Base-by-base conservation (phyloP, 2,113 vertebrate species). In the Phyllostomus discolor region DNA sequence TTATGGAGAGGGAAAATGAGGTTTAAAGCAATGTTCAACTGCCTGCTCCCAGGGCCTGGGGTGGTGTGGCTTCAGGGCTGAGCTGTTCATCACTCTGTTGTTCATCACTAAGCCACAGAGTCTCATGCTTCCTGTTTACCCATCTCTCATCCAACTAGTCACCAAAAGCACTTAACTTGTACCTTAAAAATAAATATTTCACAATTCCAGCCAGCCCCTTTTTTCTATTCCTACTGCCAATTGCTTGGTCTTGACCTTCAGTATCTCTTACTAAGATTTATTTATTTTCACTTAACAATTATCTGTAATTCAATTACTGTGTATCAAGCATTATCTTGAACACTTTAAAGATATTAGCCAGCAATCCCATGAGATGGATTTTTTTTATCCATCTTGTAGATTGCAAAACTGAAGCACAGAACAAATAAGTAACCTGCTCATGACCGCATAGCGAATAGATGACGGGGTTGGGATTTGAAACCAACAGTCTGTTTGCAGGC, bases 161-260 rank as follows among this genome's bases (percentile, higher is more conserved):
- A 80, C 70, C 35, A 80, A 88, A 90, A 88, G 17, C 50, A 92
- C n/a, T 79, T 67, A 70, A 90, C 70, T 10, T 64, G 1, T 48
- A 35, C 64, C 66, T 90, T 38, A 87, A 38, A 92, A 94, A 59
- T 92, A 95, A 85, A 59, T 62, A 85, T 85, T 80, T 97, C 17
- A 73, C 46, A 88, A 28, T 86, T 91, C n/a, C 19, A 70, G 22
- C 19, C 69, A 70, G 31, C 8, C 33, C 3, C 64, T 95, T 35
- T 33, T 95, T 80, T 90, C 78, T 92, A 35, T 48, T 83, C 14
- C 19, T 81, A 41, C 2, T 50, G 20, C 20, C 79, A 81, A 35
- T 59, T 80, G 43, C 26, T 69, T 91, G 76, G 11, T 78, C 81
- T 85, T 81, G 52, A 84, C 46, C 28, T 78, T 92, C 70, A 91